Conservation (phyloP, 2,113 vertebrate genomes). For the Picathartes gymnocephalus region DNA sequence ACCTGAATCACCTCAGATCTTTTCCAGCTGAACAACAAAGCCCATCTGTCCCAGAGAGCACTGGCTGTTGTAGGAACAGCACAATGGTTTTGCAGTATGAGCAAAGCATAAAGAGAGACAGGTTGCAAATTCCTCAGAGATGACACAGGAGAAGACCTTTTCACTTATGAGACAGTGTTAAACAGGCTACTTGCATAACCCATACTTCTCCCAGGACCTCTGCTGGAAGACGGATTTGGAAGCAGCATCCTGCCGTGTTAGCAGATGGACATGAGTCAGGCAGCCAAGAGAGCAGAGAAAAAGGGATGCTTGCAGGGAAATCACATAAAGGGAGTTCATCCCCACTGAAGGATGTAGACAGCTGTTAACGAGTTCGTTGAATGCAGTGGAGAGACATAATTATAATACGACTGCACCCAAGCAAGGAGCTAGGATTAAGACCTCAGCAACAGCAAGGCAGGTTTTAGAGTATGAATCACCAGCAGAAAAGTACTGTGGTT, state of each 20-base stretch:
- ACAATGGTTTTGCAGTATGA: not conserved
- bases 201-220: not conserved
- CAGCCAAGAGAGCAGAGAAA: conserved; percentile 29
- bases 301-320: not conserved
- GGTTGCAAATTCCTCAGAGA: not conserved
- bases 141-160: not conserved
- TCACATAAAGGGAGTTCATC: not conserved
- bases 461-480: not conserved
- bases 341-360: not conserved
- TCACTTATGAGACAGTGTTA: not conserved
- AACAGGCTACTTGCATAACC: not conserved
- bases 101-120: not conserved
- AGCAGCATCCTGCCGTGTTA: conserved; percentile 2
- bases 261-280: not conserved
- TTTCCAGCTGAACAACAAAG: not conserved
- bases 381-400: not conserved
- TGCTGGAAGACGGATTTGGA: not conserved
- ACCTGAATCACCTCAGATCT: not conserved
- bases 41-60: not conserved
- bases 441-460: not conserved
- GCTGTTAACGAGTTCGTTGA: not conserved
- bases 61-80: not conserved
- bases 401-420: not conserved
- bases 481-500: not conserved
- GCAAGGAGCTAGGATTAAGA: not conserved